Evolutionary conservation across 1,140 invertebrate species (phyloP), one percentile per base, ranked within the genome.

Genomic region (Pseudomyrmex flavicornis): DNA sequence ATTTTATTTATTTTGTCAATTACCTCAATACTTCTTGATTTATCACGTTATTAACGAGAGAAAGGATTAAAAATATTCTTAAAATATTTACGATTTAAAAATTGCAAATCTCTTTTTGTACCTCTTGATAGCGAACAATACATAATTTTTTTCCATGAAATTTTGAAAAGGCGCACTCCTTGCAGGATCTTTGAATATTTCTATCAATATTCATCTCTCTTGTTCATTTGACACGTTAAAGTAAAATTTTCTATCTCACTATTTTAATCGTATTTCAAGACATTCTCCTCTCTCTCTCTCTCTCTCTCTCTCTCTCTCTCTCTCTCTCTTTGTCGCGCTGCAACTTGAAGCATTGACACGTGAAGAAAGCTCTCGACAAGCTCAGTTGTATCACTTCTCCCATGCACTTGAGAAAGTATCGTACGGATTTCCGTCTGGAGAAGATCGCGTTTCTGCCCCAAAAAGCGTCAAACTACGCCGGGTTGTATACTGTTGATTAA

Each of bases 401-500:
- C 54, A 22, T n/a, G 44, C 66, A 72, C 50, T 68, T 48, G 52
- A 48, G 58, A 13, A 50, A 63, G 84, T 63, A 73, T 63, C 61
- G 26, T 54, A 56, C 22, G 68, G 56, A 85, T 74, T 72, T 75
- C 63, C 46, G 15, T n/a, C 22, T 58, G 10, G 54, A n/a, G 76
- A 48, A 70, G 44, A 80, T 80, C 76, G 54, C 54, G n/a, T 44
- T 20, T 75, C 77, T 35, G 8, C 44, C 17, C 10, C 10, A 48
- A 77, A 65, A 56, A 54, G 48, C 62, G 76, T 46, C 62, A 35
- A 52, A 83, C 44, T 79, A 62, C 62, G 20, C 35, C 61, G 17
- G 22, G 44, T 77, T 77, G 74, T 20, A 77, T 75, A 66, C 62
- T 66, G 52, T 59, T 65, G 83, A 89, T 89, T 86, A 86, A 86